Percentiles rank a stretch among this genome's conserved stretches.
phyloP scores from a whole-genome alignment of 2,888 invertebrate genomes.

The Tipula lateralis region DNA sequence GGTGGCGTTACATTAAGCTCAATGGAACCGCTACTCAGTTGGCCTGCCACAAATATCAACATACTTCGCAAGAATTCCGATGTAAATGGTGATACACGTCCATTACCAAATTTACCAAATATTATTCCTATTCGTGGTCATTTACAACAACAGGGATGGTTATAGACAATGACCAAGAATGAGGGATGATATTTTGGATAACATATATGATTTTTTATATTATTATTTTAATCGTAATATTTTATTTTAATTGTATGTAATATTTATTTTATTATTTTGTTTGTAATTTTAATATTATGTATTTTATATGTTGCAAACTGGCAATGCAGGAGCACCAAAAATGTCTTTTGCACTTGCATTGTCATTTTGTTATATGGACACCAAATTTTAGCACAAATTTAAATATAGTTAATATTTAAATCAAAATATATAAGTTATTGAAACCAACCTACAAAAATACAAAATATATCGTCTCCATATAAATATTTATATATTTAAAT shows the following conservation, averaged over 20 bases:
- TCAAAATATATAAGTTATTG: background rate
- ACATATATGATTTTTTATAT: background rate
- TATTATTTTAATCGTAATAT: background rate
- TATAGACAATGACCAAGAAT: background rate
- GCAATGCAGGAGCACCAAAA: background rate
- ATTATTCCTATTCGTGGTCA: slow-evolving; percentile 34
- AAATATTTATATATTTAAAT: background rate
- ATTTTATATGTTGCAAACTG: background rate
- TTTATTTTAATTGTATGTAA: background rate
- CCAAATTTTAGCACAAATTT: slow-evolving; percentile 16
- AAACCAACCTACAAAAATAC: background rate
- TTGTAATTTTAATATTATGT: background rate
- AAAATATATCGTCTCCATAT: background rate
- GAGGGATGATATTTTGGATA: background rate
- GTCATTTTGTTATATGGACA: background rate
- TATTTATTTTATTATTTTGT: background rate
- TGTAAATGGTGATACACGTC: slow-evolving; percentile 30
- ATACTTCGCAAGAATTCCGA: slow-evolving; percentile 26
- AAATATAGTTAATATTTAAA: background rate
- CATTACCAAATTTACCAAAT: slow-evolving; percentile 34
- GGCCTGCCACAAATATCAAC: background rate
- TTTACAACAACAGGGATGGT: slow-evolving; percentile 35
- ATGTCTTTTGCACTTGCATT: too few relatives aligned
- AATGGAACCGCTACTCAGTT: background rate
- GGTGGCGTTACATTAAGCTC: slow-evolving; percentile 11